These are phyloP conservation scores for Bellardia bayeri DNA, from an alignment of 2,888 invertebrate genomes.

Conservation along the genomic window DNA sequence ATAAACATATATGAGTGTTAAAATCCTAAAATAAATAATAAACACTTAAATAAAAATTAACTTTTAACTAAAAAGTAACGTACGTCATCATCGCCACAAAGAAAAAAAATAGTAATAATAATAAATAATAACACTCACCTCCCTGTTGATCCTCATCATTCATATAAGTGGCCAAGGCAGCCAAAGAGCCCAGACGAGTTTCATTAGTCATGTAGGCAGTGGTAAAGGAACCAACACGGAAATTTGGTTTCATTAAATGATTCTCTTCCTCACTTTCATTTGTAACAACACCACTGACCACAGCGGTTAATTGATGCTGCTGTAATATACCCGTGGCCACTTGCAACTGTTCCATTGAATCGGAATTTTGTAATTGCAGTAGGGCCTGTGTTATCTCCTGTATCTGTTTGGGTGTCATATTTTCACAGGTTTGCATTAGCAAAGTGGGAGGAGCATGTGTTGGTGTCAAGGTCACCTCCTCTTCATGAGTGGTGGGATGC, in stretches of 20 bases:
- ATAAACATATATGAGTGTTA: neutral
- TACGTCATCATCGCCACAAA: neutral
- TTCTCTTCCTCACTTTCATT: constrained; percentile 85
- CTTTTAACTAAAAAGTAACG: neutral
- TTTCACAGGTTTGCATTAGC: constrained; percentile 86
- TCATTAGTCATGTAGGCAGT: constrained; percentile 81
- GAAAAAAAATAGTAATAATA: neutral
- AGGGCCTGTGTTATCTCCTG: constrained; percentile 86
- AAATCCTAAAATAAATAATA: constrained; percentile 38
- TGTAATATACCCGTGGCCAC: constrained; percentile 1
- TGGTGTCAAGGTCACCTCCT: constrained; percentile 59
- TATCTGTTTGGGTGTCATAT: constrained; percentile 87
- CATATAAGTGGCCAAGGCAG: constrained; percentile 83
- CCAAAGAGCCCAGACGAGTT: constrained; percentile 82
- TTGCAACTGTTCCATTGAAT: constrained; percentile 39
- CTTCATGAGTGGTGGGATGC: constrained; percentile 37
- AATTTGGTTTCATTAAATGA: constrained; percentile 86
- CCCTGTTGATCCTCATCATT: constrained; percentile 81
- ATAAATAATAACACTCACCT: constrained; percentile 77
- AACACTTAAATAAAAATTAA: constrained; percentile 7
- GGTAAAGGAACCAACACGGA: constrained; percentile 87
- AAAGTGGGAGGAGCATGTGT: constrained; percentile 85
- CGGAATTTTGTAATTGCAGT: constrained; percentile 76
- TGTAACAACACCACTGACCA: constrained; percentile 63
- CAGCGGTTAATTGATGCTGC: constrained; percentile 43